A percentile compares a stretch with the other conserved stretches of the same genome.
Conservation (phyloP, 1,140 invertebrate species). For the Drosophila biarmipes region DNA sequence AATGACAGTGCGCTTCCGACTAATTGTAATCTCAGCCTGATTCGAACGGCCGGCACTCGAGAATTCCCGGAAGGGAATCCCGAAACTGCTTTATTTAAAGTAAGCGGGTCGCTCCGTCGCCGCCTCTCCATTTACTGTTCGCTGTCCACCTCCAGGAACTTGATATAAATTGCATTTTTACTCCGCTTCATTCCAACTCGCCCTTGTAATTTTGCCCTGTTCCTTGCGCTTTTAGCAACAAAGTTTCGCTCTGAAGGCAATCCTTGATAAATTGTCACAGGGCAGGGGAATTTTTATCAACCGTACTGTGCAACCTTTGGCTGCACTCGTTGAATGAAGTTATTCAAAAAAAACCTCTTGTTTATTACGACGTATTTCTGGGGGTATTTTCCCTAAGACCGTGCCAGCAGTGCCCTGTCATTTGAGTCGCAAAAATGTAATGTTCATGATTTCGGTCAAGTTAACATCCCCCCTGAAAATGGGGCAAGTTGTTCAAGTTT, state of each 20-base stretch:
- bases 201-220: constrained; percentile 13
- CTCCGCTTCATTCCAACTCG: constrained; percentile 13
- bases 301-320: constrained; percentile 25
- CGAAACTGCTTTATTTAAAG: constrained; percentile 24
- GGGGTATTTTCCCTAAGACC: constrained; percentile 6
- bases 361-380: constrained; percentile 23
- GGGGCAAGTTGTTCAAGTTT: constrained; percentile 29
- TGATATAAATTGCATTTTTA: constrained; percentile 39
- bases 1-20: constrained; percentile 11
- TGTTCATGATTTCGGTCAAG: constrained; percentile 21
- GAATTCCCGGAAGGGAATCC: background rate
- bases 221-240: constrained; percentile 20
- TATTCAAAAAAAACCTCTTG: constrained; percentile 2
- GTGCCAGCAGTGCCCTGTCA: constrained; percentile 16
- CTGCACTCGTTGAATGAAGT: constrained; percentile 28
- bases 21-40: constrained; percentile 19
- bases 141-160: constrained; percentile 10
- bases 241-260: constrained; percentile 32
- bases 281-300: constrained; percentile 29
- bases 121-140: background rate
- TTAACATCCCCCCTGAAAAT: constrained; percentile 11
- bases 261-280: constrained; percentile 43
- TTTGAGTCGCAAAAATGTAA: background rate
- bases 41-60: constrained; percentile 1
- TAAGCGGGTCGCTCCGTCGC: constrained; percentile 3